phyloP scores from a whole-genome alignment of 2,888 invertebrate genomes.

The Drosophila meridionalis region DNA sequence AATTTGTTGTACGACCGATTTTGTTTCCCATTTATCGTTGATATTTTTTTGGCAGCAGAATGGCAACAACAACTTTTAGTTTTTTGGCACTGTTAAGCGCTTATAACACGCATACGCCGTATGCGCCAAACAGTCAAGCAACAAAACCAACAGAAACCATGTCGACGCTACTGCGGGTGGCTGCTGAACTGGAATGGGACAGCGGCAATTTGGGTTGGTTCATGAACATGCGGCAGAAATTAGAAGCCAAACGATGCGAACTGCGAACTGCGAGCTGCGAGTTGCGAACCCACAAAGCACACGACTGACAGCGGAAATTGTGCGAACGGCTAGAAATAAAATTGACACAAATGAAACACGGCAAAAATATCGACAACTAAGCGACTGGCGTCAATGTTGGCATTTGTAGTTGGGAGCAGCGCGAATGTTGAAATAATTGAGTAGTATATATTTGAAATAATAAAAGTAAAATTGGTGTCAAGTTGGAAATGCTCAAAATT shows the following conservation, averaged over 20 bases:
- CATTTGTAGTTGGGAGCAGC: conserved; percentile 15
- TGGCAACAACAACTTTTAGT: conserved; percentile 30
- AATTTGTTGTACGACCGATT: conserved; percentile 28
- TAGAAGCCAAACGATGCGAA: conserved; percentile 58
- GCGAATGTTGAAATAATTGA: conserved; percentile 41
- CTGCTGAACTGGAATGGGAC: conserved; percentile 31
- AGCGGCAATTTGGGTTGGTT: conserved; percentile 58
- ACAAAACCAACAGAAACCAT: conserved; percentile 10
- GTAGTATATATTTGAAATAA: no score
- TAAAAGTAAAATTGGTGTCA: conserved; percentile 9
- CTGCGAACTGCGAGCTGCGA: conserved; percentile 38
- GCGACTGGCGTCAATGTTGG: neutral
- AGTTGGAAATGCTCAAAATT: neutral
- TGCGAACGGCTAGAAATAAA: conserved; percentile 48
- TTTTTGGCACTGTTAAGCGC: conserved; percentile 40
- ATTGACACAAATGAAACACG: conserved; percentile 43
- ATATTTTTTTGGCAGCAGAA: conserved; percentile 50
- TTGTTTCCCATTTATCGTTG: conserved; percentile 36
- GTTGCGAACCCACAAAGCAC: conserved; percentile 42
- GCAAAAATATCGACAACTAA: conserved; percentile 25
- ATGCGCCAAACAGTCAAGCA: conserved; percentile 42
- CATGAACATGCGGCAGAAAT: conserved; percentile 71
- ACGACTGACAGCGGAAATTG: conserved; percentile 66
- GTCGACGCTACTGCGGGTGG: neutral
- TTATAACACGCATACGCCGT: conserved; percentile 64